Base-by-base conservation (phyloP, 2,113 vertebrate genomes). In the Entosphenus tridentatus region DNA sequence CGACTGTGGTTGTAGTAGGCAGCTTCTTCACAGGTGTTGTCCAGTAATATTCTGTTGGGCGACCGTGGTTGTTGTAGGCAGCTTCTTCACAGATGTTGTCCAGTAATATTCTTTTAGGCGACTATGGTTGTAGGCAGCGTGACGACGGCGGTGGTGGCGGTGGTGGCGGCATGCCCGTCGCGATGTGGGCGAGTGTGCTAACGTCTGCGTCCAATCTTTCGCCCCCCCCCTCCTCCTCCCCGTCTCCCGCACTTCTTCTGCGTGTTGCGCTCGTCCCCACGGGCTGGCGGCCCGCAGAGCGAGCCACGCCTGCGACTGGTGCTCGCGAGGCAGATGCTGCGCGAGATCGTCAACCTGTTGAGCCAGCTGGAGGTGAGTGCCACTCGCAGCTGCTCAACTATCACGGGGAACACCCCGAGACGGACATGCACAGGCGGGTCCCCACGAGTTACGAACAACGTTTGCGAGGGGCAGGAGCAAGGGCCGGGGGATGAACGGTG, bases 271-370 rank as follows among this genome's bases (percentile, higher is more conserved):
- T 11, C 14, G 10, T 8, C 10, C 11, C 69, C 56, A 11, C 8
- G n/a, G 10, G 13, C n/a, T n/a, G n/a, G n/a, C 2, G 56, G 10
- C 54, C 18, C 82, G 55, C 78, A 89, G 81, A 90, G 88, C 12
- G 88, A 90, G 73, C 85, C 88, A 0, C 78, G 88, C n/a, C 80
- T 90, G 55, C 80, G 88, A 70, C 81, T 92, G 57, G 81, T 88
- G 57, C 75, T 90, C 77, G 87, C 86, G 5, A 86, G 89, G 76
- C 87, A 86, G 71, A 81, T 92, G 78, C 80, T 90, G 69, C 80
- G 87, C 69, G 87, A 92, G 39, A 79, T 86, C 57, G 83, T 82
- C 70, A 78, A 83, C 57, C 77, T 88, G 67, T 77, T 92, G 16
- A 78, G 80, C 55, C 81, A 86, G 56, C 83, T 90, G 74, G 86